phyloP scores from a whole-genome alignment of 1,140 invertebrate genomes.

The Berghia stephanieae region DNA sequence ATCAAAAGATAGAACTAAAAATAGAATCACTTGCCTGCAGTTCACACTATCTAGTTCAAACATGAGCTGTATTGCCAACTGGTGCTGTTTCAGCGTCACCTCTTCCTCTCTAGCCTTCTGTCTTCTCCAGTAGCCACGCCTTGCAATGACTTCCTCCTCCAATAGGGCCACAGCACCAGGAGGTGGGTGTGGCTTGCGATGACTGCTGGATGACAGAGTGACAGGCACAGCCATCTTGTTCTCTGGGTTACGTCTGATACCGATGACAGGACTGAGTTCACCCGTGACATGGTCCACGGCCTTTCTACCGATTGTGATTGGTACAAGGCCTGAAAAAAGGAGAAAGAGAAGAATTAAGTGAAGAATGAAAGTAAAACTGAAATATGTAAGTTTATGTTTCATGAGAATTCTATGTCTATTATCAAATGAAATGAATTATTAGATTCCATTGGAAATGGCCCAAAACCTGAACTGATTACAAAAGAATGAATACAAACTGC shows the following conservation, averaged over 20 bases:
- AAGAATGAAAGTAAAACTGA: too few relatives aligned
- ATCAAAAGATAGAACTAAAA: too few relatives aligned
- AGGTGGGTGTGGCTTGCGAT: constrained; percentile 56
- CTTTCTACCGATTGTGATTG: constrained; percentile 58
- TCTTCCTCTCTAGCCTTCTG: constrained; percentile 56
- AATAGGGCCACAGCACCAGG: constrained; percentile 60
- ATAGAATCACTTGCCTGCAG: too few relatives aligned
- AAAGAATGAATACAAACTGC: too few relatives aligned
- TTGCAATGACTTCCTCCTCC: constrained; percentile 60
- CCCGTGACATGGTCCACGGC: constrained; percentile 61
- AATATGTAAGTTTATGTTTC: too few relatives aligned
- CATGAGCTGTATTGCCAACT: constrained; percentile 34
- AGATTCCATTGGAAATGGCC: too few relatives aligned
- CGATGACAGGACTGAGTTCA: constrained; percentile 60
- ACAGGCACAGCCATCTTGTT: constrained; percentile 57
- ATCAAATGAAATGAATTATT: too few relatives aligned
- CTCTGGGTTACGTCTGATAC: constrained; percentile 55
- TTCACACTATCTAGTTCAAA: constrained; percentile 47
- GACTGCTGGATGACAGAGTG: constrained; percentile 55
- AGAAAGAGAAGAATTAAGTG: not conserved
- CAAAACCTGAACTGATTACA: too few relatives aligned
- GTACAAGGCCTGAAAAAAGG: constrained; percentile 50
- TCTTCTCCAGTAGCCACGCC: constrained; percentile 58
- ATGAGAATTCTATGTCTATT: too few relatives aligned
- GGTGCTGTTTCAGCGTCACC: not conserved